Percentiles rank a stretch among this genome's conserved stretches.
These are phyloP conservation scores for Harpagifer antarcticus DNA, from an alignment of 2,797 vertebrate species.

Conservation along the genomic window DNA sequence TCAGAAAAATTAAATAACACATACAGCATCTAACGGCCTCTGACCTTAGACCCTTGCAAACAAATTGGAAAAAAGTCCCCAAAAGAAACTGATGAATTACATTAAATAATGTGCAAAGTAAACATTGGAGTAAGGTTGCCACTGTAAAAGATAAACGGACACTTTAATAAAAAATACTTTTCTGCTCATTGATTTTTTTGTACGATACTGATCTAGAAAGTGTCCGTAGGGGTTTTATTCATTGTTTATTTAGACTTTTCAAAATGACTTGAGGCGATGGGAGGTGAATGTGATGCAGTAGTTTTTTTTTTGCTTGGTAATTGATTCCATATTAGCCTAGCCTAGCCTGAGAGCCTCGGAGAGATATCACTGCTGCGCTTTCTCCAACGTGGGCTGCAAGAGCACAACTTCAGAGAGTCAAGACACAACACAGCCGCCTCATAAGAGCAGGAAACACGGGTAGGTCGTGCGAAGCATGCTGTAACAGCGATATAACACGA, in stretches of 20 bases:
- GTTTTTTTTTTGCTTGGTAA: conserved; percentile 27
- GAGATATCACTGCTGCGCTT: conserved; percentile 23
- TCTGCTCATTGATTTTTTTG: background rate
- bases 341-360: conserved; percentile 33
- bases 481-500: too few relatives aligned
- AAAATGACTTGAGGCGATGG: background rate
- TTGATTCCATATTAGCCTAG: conserved; percentile 65
- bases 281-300: conserved; percentile 12
- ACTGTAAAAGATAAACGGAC: background rate
- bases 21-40: too few relatives aligned
- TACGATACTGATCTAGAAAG: background rate
- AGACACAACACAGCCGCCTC: background rate
- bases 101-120: too few relatives aligned
- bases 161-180: background rate
- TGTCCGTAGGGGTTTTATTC: conserved; percentile 7
- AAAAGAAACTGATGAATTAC: too few relatives aligned
- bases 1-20: too few relatives aligned
- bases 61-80: too few relatives aligned
- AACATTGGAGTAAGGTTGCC: too few relatives aligned
- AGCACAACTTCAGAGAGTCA: background rate
- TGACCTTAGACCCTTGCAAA: too few relatives aligned
- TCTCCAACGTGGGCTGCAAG: conserved; percentile 18
- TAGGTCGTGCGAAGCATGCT: background rate
- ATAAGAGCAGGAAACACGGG: background rate
- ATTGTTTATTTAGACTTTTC: background rate